phyloP scores from a whole-genome alignment of 1,140 invertebrate species.

The Acromyrmex heyeri region DNA sequence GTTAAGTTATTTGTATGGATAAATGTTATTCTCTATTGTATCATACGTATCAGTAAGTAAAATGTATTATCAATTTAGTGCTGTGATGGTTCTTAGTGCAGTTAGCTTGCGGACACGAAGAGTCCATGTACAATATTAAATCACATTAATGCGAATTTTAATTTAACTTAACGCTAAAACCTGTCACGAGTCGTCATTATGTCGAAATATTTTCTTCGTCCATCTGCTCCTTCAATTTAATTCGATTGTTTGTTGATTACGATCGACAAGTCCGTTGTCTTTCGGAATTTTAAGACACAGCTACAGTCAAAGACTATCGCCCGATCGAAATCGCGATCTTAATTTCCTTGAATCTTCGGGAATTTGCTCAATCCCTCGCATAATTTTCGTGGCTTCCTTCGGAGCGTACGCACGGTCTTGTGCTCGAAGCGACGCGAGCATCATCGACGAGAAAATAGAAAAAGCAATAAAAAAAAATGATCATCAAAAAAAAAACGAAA shows the following conservation, averaged over 20 bases:
- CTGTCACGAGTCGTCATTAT: background rate
- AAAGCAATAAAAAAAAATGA: slow-evolving; percentile 57
- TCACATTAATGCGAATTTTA: slow-evolving; percentile 46
- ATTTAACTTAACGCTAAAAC: background rate
- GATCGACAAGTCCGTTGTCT: slow-evolving; percentile 11
- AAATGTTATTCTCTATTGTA: slow-evolving; percentile 53
- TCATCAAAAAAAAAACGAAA: slow-evolving; percentile 41
- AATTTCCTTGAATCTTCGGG: slow-evolving; percentile 51
- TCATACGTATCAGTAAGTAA: slow-evolving; percentile 54
- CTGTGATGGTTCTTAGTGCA: slow-evolving; percentile 63
- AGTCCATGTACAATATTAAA: slow-evolving; percentile 57
- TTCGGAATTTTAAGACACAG: slow-evolving; percentile 20
- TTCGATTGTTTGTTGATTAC: background rate
- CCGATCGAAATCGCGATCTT: slow-evolving; percentile 41
- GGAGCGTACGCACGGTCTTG: slow-evolving; percentile 57
- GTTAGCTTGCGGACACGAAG: slow-evolving; percentile 30
- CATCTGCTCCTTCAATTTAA: slow-evolving; percentile 58
- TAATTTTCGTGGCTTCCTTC: slow-evolving; percentile 53
- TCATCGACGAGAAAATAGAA: slow-evolving; percentile 47
- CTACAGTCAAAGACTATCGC: slow-evolving; percentile 3
- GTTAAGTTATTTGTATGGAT: slow-evolving; percentile 61
- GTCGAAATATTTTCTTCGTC: slow-evolving; percentile 56
- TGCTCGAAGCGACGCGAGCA: slow-evolving; percentile 35
- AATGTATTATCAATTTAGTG: slow-evolving; percentile 59
- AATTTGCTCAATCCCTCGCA: slow-evolving; percentile 69